Conservation (phyloP, 2,113 vertebrate species). For the Hypocryptadius cinnamomeus region DNA sequence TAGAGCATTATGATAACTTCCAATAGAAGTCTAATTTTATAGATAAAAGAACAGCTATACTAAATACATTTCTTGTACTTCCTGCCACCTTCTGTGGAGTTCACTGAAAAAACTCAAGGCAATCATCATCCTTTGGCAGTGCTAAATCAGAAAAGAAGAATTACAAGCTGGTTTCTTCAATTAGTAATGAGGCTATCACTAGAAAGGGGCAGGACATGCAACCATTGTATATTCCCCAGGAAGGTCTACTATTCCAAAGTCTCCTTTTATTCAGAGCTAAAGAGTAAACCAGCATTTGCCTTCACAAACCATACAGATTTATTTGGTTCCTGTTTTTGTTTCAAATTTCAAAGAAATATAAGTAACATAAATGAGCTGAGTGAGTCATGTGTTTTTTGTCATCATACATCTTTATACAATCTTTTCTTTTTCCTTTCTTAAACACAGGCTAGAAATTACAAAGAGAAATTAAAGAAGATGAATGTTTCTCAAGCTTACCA, state of each 20-base stretch:
- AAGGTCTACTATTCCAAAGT: neutral
- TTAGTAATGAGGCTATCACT: neutral
- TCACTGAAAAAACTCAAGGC: neutral
- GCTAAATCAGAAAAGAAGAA: neutral
- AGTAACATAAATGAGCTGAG: neutral
- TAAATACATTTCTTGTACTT: neutral
- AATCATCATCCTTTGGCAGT: neutral
- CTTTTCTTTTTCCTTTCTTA: neutral
- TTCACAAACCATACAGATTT: neutral
- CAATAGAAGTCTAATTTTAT: neutral
- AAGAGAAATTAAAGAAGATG: neutral
- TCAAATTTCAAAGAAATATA: neutral
- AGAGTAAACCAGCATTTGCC: neutral
- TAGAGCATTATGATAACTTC: neutral
- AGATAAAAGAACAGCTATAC: neutral
- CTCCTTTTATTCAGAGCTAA: neutral
- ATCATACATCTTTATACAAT: neutral
- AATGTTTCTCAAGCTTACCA: constrained; percentile 72
- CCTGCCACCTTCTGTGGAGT: neutral
- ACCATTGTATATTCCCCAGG: neutral
- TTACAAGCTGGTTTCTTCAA: neutral
- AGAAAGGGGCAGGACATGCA: neutral
- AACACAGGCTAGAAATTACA: neutral
- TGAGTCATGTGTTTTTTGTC: neutral
- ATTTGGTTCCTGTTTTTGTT: neutral